These are phyloP conservation scores for Drosophila ohnishii DNA, from an alignment of 1,140 invertebrate species.

Conservation along the genomic window DNA sequence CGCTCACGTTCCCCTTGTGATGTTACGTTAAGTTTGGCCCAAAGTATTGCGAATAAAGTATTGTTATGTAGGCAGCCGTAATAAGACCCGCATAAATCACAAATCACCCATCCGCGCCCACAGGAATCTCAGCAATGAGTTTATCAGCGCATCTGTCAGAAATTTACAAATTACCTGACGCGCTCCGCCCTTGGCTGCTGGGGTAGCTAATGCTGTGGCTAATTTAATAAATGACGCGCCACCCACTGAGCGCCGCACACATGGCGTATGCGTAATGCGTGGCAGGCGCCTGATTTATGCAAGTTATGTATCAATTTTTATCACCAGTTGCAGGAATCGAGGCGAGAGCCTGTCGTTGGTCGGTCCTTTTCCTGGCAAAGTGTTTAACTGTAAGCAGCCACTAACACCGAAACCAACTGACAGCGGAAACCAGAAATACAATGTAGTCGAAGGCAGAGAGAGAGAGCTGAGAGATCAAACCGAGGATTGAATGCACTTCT, in stretches of 20 bases:
- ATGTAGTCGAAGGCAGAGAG: background rate
- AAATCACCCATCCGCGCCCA: conserved; percentile 41
- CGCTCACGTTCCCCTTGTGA: conserved; percentile 56
- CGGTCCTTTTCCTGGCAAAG: conserved; percentile 36
- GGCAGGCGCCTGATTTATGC: conserved; percentile 73
- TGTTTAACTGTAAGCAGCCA: conserved; percentile 78
- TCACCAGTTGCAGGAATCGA: conserved; percentile 76
- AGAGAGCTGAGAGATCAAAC: background rate
- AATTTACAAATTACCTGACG: conserved; percentile 80
- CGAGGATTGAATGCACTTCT: conserved; percentile 14
- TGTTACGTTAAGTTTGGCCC: conserved; percentile 74
- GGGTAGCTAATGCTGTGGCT: conserved; percentile 69
- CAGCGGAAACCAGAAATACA: conserved; percentile 23
- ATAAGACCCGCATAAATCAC: conserved; percentile 73
- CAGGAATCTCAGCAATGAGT: conserved; percentile 76
- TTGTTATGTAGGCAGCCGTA: conserved; percentile 69
- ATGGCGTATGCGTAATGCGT: conserved; percentile 69
- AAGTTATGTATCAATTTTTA: conserved; percentile 82
- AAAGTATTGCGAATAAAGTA: conserved; percentile 79
- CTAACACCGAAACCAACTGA: conserved; percentile 43
- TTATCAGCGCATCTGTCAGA: conserved; percentile 80
- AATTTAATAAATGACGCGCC: conserved; percentile 75
- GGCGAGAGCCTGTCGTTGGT: conserved; percentile 8
- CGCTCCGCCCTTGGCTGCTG: conserved; percentile 22
- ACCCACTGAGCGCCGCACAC: conserved; percentile 42